Percentiles rank a stretch among this genome's conserved stretches.
Conservation (phyloP, 2,113 vertebrate species). For the Microtus richardsoni region DNA sequence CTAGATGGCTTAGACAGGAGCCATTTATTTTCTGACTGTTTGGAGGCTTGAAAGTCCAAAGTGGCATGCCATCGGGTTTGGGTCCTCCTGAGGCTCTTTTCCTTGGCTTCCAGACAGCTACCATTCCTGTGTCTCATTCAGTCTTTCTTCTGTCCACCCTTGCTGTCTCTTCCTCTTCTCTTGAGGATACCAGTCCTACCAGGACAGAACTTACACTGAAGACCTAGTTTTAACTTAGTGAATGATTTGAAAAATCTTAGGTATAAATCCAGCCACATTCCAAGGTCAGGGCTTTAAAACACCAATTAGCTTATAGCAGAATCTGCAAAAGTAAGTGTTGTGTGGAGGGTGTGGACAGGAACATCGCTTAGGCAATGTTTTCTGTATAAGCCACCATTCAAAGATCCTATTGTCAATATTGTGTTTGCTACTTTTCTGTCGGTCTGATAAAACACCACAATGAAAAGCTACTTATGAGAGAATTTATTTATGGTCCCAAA, state of each 20-base stretch:
- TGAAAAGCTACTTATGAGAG: background rate
- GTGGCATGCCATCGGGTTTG: background rate
- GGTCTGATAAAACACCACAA: background rate
- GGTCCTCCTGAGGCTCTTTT: background rate
- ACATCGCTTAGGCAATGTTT: conserved; percentile 45
- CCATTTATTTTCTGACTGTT: conserved; percentile 33
- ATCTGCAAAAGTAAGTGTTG: background rate
- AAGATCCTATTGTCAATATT: conserved; percentile 40
- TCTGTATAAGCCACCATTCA: conserved; percentile 21
- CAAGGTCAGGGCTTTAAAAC: background rate
- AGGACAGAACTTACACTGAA: background rate
- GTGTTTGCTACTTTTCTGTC: background rate
- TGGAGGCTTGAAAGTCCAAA: conserved; percentile 29
- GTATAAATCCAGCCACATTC: conserved; percentile 6
- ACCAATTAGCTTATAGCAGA: background rate
- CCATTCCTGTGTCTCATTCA: background rate
- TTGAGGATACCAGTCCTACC: background rate
- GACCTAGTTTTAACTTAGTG: conserved; percentile 16
- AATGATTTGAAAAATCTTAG: background rate
- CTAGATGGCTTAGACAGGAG: background rate
- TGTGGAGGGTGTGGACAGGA: background rate
- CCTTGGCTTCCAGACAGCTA: background rate
- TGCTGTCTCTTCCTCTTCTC: background rate
- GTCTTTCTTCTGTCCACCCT: background rate
- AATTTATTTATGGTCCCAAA: background rate